Conservation (phyloP, 2,797 vertebrate genomes). For the Monodelphis domestica region DNA sequence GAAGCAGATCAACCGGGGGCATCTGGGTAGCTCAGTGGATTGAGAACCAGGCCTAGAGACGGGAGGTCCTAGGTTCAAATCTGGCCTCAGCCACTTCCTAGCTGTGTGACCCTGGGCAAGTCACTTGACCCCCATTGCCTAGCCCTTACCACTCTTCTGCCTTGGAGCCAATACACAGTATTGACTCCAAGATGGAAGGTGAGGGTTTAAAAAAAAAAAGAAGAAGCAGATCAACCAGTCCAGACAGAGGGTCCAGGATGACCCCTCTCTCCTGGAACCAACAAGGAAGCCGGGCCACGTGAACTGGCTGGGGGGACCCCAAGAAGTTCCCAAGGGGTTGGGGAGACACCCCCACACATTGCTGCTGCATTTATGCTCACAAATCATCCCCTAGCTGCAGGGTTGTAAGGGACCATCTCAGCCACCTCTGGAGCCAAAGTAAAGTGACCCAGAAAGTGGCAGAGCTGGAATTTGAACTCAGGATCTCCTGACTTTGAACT, state of each 20-base stretch:
- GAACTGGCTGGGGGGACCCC: not conserved
- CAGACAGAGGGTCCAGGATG: not conserved
- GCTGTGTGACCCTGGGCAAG: no score
- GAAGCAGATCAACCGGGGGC: not conserved
- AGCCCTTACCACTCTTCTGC: no score
- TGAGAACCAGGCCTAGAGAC: no score
- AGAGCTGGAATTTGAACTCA: not conserved
- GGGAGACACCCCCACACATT: not conserved
- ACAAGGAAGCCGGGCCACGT: not conserved
- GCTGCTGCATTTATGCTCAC: no score
- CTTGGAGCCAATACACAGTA: no score
- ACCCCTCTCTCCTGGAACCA: not conserved
- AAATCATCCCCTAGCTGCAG: no score
- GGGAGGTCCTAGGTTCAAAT: no score
- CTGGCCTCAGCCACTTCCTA: no score
- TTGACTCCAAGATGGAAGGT: no score
- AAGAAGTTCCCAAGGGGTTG: not conserved
- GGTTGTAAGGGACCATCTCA: not conserved
- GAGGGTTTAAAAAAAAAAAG: no score
- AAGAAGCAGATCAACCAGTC: not conserved
- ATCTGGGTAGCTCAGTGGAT: no score
- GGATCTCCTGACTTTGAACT: not conserved
- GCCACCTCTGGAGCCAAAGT: not conserved
- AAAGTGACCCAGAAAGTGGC: not conserved
- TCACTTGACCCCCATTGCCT: no score